Percentiles rank a stretch among this genome's conserved stretches.
These are phyloP conservation scores for Actias luna DNA, from an alignment of 2,888 invertebrate genomes.

Conservation along the genomic window DNA sequence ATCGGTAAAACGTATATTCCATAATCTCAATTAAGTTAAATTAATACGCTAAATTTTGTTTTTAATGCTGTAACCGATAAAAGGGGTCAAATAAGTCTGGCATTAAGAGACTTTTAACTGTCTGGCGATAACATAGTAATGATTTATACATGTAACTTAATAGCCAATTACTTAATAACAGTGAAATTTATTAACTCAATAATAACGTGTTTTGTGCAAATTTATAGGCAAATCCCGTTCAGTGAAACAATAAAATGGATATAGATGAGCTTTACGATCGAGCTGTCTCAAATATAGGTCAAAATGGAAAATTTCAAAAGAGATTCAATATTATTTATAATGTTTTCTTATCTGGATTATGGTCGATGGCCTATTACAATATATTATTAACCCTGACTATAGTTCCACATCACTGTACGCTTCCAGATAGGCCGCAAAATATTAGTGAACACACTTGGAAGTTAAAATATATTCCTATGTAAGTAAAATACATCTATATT, in stretches of 20 bases:
- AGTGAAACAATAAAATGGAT: slow-evolving; percentile 10
- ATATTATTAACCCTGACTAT: slow-evolving; percentile 64
- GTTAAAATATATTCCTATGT: slow-evolving; percentile 1
- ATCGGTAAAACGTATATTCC: too few relatives aligned
- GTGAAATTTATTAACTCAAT: too few relatives aligned
- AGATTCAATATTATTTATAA: slow-evolving; percentile 66
- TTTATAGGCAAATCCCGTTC: not conserved
- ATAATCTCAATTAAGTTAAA: too few relatives aligned
- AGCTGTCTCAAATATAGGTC: slow-evolving; percentile 53
- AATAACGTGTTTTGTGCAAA: too few relatives aligned
- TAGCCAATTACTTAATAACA: not conserved
- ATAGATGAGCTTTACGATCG: slow-evolving; percentile 56
- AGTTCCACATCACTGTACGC: slow-evolving; percentile 65
- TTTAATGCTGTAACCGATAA: not conserved
- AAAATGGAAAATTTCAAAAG: slow-evolving; percentile 66
- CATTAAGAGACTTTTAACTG: not conserved
- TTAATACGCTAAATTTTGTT: not conserved
- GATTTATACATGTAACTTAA: not conserved
- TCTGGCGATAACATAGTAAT: not conserved
- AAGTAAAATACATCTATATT: not conserved
- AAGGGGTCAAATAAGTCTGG: not conserved
- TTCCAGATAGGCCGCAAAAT: slow-evolving; percentile 45
- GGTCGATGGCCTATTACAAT: slow-evolving; percentile 65
- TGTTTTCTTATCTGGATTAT: slow-evolving; percentile 52
- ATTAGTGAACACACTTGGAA: not conserved